Evolutionary conservation across 2,113 vertebrate species (phyloP).

Genomic region (Balaeniceps rex): DNA sequence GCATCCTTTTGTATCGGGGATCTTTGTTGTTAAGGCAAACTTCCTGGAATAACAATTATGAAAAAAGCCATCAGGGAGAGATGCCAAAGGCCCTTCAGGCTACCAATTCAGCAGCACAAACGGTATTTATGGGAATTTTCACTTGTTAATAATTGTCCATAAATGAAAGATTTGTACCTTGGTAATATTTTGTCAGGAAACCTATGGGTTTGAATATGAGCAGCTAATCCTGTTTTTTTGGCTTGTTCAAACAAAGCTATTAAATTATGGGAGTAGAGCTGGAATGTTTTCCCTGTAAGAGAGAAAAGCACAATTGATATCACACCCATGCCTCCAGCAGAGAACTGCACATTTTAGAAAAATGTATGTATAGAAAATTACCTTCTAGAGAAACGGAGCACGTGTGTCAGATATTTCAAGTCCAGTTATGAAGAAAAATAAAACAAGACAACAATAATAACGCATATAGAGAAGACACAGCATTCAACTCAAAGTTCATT

Average conservation of each 20-base stretch:
- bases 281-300: slow-evolving; percentile 91
- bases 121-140: not conserved
- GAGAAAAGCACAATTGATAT: not conserved
- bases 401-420: slow-evolving; percentile 66
- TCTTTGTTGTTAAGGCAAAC: slow-evolving; percentile 96
- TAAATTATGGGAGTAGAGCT: slow-evolving; percentile 97
- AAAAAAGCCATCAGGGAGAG: not conserved
- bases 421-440: slow-evolving; percentile 54
- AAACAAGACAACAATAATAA: not conserved
- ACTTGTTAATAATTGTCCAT: not conserved
- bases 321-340: not conserved
- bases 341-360: not conserved
- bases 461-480: not conserved
- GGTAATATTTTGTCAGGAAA: slow-evolving; percentile 95
- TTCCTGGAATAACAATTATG: slow-evolving; percentile 79
- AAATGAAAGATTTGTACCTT: slow-evolving; percentile 76
- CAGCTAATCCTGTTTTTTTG: slow-evolving; percentile 92
- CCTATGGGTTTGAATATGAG: slow-evolving; percentile 95
- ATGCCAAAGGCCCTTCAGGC: not conserved
- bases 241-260: slow-evolving; percentile 98
- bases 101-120: not conserved
- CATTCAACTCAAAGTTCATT: not conserved
- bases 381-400: slow-evolving; percentile 86
- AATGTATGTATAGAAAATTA: slow-evolving; percentile 72
- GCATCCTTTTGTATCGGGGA: slow-evolving; percentile 98